Evolutionary conservation across 2,888 invertebrate genomes (phyloP), one percentile per base, ranked within the genome.

Genomic region (Hirtodrosophila cameraria): DNA sequence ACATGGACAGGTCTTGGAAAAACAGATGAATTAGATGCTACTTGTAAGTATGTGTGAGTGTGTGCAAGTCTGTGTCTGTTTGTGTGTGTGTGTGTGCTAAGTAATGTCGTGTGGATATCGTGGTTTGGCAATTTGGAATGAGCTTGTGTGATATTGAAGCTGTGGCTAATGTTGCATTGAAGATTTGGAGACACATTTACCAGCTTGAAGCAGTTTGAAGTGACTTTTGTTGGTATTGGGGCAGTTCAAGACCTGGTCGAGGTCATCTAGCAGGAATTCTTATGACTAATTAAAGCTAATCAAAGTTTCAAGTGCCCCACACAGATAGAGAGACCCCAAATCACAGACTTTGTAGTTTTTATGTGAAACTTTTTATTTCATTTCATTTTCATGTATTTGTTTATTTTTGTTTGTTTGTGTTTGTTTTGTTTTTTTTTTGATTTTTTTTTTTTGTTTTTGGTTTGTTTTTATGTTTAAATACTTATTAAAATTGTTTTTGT

Each of bases 331-430:
- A 20, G 13, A 33, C 20, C 35, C 39, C 53, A 23, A 72, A 42
- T 35, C 1, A 18, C 2, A 27, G 9, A 18, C 7, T 11, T 33
- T 59, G 50, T 20, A 41, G 27, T 20, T 53, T n/a, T 85, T 82
- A 75, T 81, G 78, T 81, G 86, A 82, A 82, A 84, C 85, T 86
- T 86, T 81, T 86, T 82, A 86, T 86, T 81, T 81, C 74, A 86
- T 81, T 81, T 86, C 74, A 86, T 84, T 84, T 76, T 77, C 75
- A 65, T 76, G 58, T 73, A 60, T 77, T 71, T 72, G 62, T 52
- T 72, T 58, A 48, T 64, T 60, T 38, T 60, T 59, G 65, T 61
- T 42, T 68, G 39, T 60, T 59, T 45, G 68, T 64, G 36, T 54
- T 45, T 58, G 54, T n/a, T n/a, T n/a, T n/a, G n/a, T n/a, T n/a